Evolutionary conservation across 2,113 vertebrate species (phyloP).

Genomic region (Galeopterus variegatus): DNA sequence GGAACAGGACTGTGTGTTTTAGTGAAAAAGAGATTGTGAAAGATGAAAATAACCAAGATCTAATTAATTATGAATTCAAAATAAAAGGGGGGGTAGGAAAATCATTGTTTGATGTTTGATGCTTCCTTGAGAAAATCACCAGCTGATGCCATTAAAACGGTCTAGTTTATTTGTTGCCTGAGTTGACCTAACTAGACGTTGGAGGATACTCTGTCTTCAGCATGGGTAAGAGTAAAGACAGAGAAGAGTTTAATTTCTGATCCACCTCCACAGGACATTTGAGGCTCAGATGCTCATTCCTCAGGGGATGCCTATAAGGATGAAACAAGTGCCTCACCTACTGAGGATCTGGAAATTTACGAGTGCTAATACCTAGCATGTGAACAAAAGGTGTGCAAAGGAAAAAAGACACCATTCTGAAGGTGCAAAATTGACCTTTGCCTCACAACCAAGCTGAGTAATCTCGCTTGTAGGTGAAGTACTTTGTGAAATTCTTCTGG

Average conservation of each 20-base stretch:
- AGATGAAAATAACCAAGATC: background rate
- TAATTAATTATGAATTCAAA: background rate
- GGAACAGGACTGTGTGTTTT: background rate
- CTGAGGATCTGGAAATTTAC: background rate
- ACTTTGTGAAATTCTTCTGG: background rate
- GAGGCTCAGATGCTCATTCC: background rate
- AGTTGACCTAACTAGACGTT: background rate
- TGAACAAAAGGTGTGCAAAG: background rate
- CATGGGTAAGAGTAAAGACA: background rate
- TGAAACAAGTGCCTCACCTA: background rate
- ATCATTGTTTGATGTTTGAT: background rate
- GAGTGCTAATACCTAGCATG: background rate
- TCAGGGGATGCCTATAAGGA: background rate
- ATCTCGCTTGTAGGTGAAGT: background rate
- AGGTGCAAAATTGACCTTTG: background rate
- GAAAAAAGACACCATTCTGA: background rate
- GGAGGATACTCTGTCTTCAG: background rate
- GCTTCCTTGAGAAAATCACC: background rate
- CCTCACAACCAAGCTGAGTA: background rate
- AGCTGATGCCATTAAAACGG: accelerated
- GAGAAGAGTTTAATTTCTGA: background rate
- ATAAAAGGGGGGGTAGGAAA: background rate
- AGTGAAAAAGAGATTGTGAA: background rate
- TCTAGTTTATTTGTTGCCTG: background rate
- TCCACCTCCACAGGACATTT: background rate